Conservation (phyloP, 1,140 invertebrate species). For the Drosophila simulans region DNA sequence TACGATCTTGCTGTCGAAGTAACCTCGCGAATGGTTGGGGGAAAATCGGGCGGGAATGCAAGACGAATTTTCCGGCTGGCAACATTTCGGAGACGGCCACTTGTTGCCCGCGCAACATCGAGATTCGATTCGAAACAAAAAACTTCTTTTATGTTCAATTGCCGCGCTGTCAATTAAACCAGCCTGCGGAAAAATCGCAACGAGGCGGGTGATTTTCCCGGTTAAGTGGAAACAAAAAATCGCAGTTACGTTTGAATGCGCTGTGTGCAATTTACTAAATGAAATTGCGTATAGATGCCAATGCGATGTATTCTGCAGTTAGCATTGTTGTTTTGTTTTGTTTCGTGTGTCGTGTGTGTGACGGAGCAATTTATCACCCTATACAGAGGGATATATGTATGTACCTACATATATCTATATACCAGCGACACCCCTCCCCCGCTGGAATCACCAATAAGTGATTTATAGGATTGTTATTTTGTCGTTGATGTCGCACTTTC, state of each 20-base stretch:
- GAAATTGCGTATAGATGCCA: slow-evolving; percentile 57
- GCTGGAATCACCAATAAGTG: slow-evolving; percentile 56
- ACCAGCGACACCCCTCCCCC: slow-evolving; percentile 2
- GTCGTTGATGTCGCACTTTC: slow-evolving; percentile 80
- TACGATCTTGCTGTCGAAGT: slow-evolving; percentile 10
- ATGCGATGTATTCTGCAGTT: slow-evolving; percentile 51
- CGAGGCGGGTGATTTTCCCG: slow-evolving; percentile 1
- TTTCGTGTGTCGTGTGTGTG: slow-evolving; percentile 20
- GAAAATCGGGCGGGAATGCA: not conserved
- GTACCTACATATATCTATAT: slow-evolving; percentile 2
- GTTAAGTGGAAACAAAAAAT: slow-evolving; percentile 1
- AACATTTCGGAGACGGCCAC: slow-evolving; percentile 47
- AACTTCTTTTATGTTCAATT: slow-evolving; percentile 36
- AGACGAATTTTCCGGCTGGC: slow-evolving; percentile 16
- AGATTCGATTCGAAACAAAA: slow-evolving; percentile 12
- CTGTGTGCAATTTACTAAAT: slow-evolving; percentile 68
- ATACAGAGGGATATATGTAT: slow-evolving; percentile 13
- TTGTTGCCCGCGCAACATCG: slow-evolving; percentile 60
- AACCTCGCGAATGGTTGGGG: too few relatives aligned
- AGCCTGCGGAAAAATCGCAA: slow-evolving; percentile 2
- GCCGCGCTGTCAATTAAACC: slow-evolving; percentile 29
- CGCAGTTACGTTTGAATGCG: slow-evolving; percentile 38
- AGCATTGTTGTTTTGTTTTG: slow-evolving; percentile 65
- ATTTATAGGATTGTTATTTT: slow-evolving; percentile 82
- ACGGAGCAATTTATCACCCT: slow-evolving; percentile 54